phyloP scores from a whole-genome alignment of 2,113 vertebrate species.

The Dasypus novemcinctus region DNA sequence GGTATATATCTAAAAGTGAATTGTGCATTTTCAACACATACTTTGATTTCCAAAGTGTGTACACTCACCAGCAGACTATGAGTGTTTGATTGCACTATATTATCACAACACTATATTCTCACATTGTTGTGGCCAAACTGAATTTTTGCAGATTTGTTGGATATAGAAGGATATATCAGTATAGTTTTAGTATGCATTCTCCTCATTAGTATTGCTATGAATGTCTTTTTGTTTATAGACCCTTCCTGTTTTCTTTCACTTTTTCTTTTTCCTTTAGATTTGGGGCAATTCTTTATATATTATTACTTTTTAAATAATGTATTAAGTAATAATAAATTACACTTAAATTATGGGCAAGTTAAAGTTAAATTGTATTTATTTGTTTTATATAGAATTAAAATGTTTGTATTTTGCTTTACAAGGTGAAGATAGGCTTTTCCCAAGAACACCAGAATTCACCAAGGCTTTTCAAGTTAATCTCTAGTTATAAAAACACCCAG shows the following conservation, averaged over 20 bases:
- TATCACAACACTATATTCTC: background rate
- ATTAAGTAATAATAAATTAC: background rate
- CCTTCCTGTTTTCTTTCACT: background rate
- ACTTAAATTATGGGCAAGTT: constrained; percentile 14
- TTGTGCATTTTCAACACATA: background rate
- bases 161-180: background rate
- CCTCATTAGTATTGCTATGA: background rate
- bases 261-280: background rate
- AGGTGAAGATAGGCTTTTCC: background rate
- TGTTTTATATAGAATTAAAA: constrained; percentile 2
- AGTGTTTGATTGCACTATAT: background rate
- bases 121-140: background rate
- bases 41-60: background rate
- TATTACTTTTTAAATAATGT: constrained; percentile 20
- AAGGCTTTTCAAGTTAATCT: background rate
- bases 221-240: background rate
- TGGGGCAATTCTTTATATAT: background rate
- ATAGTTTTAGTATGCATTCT: background rate
- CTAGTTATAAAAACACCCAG: background rate
- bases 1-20: background rate
- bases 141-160: too few species aligned
- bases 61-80: background rate
- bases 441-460: background rate
- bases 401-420: background rate
- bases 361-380: constrained; percentile 32